These are phyloP conservation scores for Anoplopoma fimbria DNA, from an alignment of 2,113 vertebrate genomes.

Conservation along the genomic window DNA sequence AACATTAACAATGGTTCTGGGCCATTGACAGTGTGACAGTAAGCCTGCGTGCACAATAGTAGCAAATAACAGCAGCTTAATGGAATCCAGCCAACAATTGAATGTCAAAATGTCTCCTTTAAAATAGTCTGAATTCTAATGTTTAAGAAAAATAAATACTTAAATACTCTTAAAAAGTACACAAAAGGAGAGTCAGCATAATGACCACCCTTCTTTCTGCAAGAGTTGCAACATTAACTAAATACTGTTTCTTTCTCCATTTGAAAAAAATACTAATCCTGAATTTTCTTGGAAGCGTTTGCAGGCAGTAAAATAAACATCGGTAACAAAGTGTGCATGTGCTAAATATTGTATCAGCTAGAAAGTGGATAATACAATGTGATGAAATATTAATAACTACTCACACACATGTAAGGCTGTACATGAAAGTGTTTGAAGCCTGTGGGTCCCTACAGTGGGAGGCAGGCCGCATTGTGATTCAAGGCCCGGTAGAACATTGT, in stretches of 20 bases:
- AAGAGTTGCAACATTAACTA: not conserved
- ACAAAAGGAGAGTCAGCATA: not conserved
- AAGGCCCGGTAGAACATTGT: conserved; percentile 35
- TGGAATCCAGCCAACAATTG: not conserved
- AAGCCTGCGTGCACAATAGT: too few relatives aligned
- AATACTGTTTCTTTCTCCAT: not conserved
- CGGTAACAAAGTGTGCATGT: not conserved
- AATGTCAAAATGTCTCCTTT: not conserved
- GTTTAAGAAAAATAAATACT: not conserved
- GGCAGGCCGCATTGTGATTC: conserved; percentile 29
- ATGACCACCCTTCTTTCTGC: not conserved
- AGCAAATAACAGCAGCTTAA: not conserved
- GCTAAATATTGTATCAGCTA: conserved; percentile 59
- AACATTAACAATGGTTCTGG: not conserved
- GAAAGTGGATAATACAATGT: conserved; percentile 28
- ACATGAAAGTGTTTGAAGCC: conserved; percentile 26
- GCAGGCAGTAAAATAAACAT: conserved; percentile 17
- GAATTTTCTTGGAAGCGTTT: not conserved
- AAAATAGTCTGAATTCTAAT: not conserved
- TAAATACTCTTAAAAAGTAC: not conserved
- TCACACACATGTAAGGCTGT: conserved; percentile 6
- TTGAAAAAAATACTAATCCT: not conserved
- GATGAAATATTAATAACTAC: conserved; percentile 59
- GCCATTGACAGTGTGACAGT: not conserved
- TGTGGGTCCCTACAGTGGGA: not conserved